A percentile compares a stretch with the other conserved stretches of the same genome.
Conservation (phyloP, 2,113 vertebrate genomes). For the Sterrhoptilus dennistouni region DNA sequence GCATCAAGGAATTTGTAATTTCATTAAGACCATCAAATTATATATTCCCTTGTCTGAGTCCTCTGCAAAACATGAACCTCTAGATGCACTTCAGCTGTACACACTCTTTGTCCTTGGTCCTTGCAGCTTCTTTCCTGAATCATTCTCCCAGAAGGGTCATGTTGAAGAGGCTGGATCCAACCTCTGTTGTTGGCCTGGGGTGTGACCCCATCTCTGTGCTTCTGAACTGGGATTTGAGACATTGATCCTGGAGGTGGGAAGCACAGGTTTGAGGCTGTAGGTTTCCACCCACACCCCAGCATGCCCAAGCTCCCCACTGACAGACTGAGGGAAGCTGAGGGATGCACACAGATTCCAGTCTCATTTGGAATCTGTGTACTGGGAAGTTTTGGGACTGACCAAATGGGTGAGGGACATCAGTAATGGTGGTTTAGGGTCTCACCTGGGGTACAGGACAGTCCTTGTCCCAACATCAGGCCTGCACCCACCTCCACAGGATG, state of each 20-base stretch:
- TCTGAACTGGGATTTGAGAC: not conserved
- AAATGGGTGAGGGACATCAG: not conserved
- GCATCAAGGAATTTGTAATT: not conserved
- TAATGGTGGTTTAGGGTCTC: not conserved
- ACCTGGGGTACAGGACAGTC: not conserved
- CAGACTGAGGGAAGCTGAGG: not conserved
- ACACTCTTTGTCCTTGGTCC: fast-evolving
- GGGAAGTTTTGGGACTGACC: not conserved
- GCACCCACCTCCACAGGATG: not conserved
- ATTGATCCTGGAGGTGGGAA: not conserved
- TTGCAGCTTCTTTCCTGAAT: not conserved
- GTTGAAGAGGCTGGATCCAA: not conserved
- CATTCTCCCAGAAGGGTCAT: not conserved
- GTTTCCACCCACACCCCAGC: not conserved
- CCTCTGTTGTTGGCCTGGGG: not conserved
- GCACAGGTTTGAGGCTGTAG: not conserved
- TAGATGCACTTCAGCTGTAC: not conserved
- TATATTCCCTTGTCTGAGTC: not conserved
- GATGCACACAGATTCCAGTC: not conserved
- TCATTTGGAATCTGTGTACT: not conserved
- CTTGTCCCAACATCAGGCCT: not conserved
- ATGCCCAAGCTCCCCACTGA: not conserved
- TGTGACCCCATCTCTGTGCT: not conserved
- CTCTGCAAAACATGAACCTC: not conserved
- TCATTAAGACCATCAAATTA: not conserved